These are phyloP conservation scores for Epinephelus coioides DNA, from an alignment of 2,797 vertebrate species.

Conservation along the genomic window DNA sequence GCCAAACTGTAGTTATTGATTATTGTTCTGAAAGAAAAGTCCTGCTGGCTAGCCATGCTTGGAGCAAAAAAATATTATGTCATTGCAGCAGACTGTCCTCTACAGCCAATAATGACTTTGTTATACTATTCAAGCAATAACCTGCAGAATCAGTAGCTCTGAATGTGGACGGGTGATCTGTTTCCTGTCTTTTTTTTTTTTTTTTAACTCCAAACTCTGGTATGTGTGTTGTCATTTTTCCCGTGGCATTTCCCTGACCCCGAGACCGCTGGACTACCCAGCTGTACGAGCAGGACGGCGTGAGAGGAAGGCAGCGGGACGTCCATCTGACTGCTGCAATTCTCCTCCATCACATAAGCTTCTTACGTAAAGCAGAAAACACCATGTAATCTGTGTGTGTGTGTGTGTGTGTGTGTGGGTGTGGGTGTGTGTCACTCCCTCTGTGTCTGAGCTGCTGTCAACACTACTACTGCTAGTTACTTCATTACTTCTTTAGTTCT, in stretches of 20 bases:
- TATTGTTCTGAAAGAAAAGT: background rate
- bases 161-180: accelerated
- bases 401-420: slow-evolving; percentile 34
- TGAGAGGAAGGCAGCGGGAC: slow-evolving; percentile 48
- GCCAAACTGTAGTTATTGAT: slow-evolving; percentile 32
- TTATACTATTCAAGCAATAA: too few species aligned
- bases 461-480: slow-evolving; percentile 35
- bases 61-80: too few species aligned
- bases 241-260: slow-evolving; percentile 67
- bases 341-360: slow-evolving; percentile 79
- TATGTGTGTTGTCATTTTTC: slow-evolving; percentile 53
- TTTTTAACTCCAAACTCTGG: background rate
- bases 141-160: slow-evolving; percentile 2
- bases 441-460: slow-evolving; percentile 46
- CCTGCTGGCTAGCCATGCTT: background rate
- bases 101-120: background rate
- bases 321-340: slow-evolving; percentile 79
- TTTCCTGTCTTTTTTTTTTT: slow-evolving; percentile 5
- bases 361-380: slow-evolving; percentile 85
- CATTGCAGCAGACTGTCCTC: background rate
- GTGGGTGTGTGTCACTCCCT: slow-evolving; percentile 37
- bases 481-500: slow-evolving; percentile 3
- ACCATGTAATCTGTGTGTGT: slow-evolving; percentile 72
- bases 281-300: slow-evolving; percentile 51
- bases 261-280: slow-evolving; percentile 60